Conservation (phyloP, 2,888 invertebrate genomes). For the Argyresthia albistria region DNA sequence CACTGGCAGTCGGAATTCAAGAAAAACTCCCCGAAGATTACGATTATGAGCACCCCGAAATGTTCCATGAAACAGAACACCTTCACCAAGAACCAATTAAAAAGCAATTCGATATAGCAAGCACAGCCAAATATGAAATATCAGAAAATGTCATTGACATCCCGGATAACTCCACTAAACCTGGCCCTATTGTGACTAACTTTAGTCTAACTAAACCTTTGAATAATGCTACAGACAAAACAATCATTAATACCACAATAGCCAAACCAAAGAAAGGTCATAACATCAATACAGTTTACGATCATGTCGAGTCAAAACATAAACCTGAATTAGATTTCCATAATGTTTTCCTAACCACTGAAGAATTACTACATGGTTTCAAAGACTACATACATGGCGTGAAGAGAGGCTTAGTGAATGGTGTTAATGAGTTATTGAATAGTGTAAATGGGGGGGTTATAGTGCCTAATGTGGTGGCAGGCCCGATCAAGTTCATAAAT, state of each 20-base stretch:
- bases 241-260: background rate
- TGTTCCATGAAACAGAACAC: too few species aligned
- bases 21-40: too few species aligned
- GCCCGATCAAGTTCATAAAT: too few species aligned
- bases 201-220: constrained; percentile 24
- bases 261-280: constrained; percentile 4
- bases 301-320: constrained; percentile 22
- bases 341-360: background rate
- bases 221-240: constrained; percentile 14
- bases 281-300: constrained; percentile 23
- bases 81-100: too few species aligned
- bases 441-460: too few species aligned
- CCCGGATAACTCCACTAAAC: constrained; percentile 27
- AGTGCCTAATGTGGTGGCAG: too few species aligned
- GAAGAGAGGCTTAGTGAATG: constrained; percentile 24
- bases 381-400: constrained; percentile 23
- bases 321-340: constrained; percentile 8
- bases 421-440: constrained; percentile 15
- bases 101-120: too few species aligned
- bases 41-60: too few species aligned
- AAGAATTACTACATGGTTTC: background rate
- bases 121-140: constrained; percentile 29
- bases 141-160: constrained; percentile 41
- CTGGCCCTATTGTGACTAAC: constrained; percentile 26
- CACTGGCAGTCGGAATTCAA: too few species aligned